Evolutionary conservation across 2,797 vertebrate genomes (phyloP).

Genomic region (Myotis pilosus): DNA sequence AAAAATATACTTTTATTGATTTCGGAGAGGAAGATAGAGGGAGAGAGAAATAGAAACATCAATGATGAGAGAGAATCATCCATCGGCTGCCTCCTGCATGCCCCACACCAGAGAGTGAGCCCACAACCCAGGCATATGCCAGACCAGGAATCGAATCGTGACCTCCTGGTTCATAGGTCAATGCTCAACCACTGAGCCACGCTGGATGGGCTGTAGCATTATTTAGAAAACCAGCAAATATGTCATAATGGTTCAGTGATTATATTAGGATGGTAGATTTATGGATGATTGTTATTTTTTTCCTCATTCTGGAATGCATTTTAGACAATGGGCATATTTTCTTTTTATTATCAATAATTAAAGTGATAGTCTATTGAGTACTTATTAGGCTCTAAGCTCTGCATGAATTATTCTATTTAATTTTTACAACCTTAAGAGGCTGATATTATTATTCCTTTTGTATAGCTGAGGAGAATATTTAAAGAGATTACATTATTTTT

Average conservation of each 20-base stretch:
- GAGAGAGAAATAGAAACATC: no score
- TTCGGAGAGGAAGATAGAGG: no score
- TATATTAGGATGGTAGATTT: background rate
- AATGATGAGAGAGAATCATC: no score
- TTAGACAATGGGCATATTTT: background rate
- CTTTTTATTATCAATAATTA: constrained; percentile 47
- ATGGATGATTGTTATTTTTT: constrained; percentile 14
- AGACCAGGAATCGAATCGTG: no score
- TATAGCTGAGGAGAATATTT: background rate
- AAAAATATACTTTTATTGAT: no score
- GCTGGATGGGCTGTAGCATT: background rate
- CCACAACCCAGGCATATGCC: no score
- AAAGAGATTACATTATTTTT: background rate
- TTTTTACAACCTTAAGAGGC: background rate
- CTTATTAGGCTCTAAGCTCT: background rate
- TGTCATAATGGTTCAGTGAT: background rate
- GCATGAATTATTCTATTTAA: background rate
- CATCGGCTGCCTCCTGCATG: no score
- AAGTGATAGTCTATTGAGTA: background rate
- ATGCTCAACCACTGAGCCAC: no score
- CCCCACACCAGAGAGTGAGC: no score
- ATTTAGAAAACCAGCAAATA: constrained; percentile 31
- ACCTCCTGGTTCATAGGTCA: no score
- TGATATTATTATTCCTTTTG: background rate
- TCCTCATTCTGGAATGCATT: background rate